Base-by-base conservation (phyloP, 2,113 vertebrate species). In the Eretmochelys imbricata region DNA sequence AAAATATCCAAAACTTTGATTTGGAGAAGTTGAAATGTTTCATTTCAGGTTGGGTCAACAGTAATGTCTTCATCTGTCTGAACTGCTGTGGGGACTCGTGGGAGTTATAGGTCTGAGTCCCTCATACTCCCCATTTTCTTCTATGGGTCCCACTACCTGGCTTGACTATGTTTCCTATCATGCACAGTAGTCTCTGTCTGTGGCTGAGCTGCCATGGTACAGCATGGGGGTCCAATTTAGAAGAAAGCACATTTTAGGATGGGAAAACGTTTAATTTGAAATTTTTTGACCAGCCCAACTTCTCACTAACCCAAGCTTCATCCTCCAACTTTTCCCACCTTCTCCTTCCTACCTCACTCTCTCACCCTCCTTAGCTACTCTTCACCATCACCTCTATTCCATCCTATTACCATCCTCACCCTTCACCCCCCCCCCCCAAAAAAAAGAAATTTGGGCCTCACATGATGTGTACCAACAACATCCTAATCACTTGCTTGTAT, bases 1-100 rank as follows among this genome's bases (percentile, higher is more conserved):
- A 55, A 59, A 10, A 35, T 75, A 87, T 81, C 29, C 55, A 83
- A 35, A 4, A 1, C 1, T 59, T 80, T 90, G 3, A 38, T 80
- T 27, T 8, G 38, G 84, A 55, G 89, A 86, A 1, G 9, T 46
- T 62, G 49, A 75, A 91, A 25, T 0, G 4, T 3, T 0, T 25
- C 6, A 80, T 91, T 93, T 75, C 42, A 82, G 50, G 22, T 0
- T 17, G 16, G 12, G 54, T 13, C 17, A 46, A 6, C 50, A 62
- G 22, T 5, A 85, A 20, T 0, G 1, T 76, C 24, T 46, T 22
- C 72, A 76, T 46, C 42, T 46, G 22, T 27, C 72, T 25, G 0
- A 53, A 19, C 19, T n/a, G 4, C 2, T 38, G 35, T 69, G 65
- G 8, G 65, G 9, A 50, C 48, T 80, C 79, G 31, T 27, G 12